Percentiles rank a stretch among this genome's conserved stretches.
Evolutionary conservation across 1,140 invertebrate species (phyloP).

Genomic region (Diabrotica undecimpunctata): DNA sequence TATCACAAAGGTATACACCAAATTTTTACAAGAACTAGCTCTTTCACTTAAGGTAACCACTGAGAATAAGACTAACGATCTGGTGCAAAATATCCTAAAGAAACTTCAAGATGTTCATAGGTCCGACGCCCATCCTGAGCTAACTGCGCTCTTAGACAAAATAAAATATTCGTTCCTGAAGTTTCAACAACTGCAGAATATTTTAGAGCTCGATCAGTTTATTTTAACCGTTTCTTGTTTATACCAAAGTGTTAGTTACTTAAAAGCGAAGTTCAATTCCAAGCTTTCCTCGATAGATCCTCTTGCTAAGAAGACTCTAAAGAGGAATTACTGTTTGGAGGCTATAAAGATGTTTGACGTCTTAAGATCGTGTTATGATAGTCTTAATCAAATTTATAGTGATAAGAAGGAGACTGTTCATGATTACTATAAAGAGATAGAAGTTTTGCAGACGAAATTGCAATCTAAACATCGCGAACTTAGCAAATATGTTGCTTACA

Average conservation of each 20-base stretch:
- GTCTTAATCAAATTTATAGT: slow-evolving; percentile 37
- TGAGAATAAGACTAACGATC: background rate
- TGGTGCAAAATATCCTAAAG: too few relatives aligned
- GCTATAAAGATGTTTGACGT: slow-evolving; percentile 47
- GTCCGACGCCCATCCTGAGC: background rate
- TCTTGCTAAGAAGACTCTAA: slow-evolving; percentile 66
- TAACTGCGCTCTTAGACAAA: background rate
- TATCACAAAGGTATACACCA: background rate
- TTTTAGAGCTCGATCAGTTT: background rate
- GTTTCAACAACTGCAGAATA: background rate
- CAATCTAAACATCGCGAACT: slow-evolving; percentile 43
- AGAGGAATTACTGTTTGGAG: slow-evolving; percentile 62
- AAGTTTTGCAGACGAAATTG: slow-evolving; percentile 40
- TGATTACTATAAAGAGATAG: slow-evolving; percentile 45
- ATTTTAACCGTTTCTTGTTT: slow-evolving; percentile 24
- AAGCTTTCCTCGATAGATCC: slow-evolving; percentile 65
- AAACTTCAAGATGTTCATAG: too few relatives aligned
- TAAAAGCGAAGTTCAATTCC: slow-evolving; percentile 38
- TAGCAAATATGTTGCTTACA: slow-evolving; percentile 52
- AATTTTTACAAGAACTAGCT: slow-evolving; percentile 5
- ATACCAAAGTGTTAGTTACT: slow-evolving; percentile 36
- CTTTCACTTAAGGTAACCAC: background rate
- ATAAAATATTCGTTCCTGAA: background rate
- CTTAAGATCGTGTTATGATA: slow-evolving; percentile 35
- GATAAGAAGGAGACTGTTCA: slow-evolving; percentile 31